Conservation (phyloP, 2,888 invertebrate species). For the Brassicogethes aeneus region DNA sequence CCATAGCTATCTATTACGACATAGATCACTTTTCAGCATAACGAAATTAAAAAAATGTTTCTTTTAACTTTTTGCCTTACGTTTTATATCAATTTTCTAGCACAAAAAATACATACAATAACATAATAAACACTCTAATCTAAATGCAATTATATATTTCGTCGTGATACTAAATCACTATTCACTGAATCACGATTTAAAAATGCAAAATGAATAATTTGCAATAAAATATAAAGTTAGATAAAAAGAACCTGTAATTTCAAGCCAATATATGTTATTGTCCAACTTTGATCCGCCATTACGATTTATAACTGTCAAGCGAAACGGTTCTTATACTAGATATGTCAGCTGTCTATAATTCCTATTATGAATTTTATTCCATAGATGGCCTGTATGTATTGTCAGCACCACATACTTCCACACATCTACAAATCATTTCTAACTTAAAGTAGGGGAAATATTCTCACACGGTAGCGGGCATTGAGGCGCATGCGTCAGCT, state of each 20-base stretch:
- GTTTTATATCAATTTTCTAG: slow-evolving; percentile 23
- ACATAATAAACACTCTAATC: slow-evolving; percentile 26
- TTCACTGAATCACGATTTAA: slow-evolving; percentile 13
- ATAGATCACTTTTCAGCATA: slow-evolving; percentile 35
- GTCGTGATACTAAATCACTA: slow-evolving; percentile 17
- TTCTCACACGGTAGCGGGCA: too few species aligned
- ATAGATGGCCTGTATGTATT: too few species aligned
- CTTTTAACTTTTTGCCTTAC: slow-evolving; percentile 16
- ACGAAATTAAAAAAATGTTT: slow-evolving; percentile 26
- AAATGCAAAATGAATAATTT: slow-evolving; percentile 10
- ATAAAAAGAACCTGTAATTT: slow-evolving; percentile 29
- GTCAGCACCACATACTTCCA: too few species aligned
- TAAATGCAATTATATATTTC: slow-evolving; percentile 23
- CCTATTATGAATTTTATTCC: too few species aligned
- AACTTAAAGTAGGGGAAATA: too few species aligned
- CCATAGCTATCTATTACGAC: slow-evolving; percentile 61
- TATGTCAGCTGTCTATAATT: too few species aligned
- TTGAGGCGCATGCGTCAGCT: too few species aligned
- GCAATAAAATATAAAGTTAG: slow-evolving; percentile 9
- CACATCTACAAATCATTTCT: too few species aligned
- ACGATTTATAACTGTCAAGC: slow-evolving; percentile 28
- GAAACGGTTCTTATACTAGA: too few species aligned
- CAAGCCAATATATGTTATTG: slow-evolving; percentile 38
- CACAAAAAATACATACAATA: slow-evolving; percentile 33
- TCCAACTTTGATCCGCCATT: slow-evolving; percentile 41